phyloP scores from a whole-genome alignment of 1,140 invertebrate genomes.

The Papilio machaon region DNA sequence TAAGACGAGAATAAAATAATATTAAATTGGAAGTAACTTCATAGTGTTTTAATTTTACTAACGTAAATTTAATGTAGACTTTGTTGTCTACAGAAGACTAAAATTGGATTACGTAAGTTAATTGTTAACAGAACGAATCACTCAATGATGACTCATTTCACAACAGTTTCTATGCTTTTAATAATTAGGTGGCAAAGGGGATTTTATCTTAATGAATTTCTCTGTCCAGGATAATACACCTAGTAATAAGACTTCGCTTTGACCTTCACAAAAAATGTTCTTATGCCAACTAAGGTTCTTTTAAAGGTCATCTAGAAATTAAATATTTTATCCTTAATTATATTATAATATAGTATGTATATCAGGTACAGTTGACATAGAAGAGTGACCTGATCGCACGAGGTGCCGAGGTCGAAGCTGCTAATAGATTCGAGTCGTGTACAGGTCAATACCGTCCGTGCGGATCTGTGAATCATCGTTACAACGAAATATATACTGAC shows the following conservation, averaged over 20 bases:
- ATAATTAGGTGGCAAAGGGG: too few species aligned
- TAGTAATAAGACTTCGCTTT: background rate
- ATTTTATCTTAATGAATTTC: background rate
- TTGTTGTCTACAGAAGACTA: too few species aligned
- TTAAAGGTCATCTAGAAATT: background rate
- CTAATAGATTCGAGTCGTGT: constrained; percentile 41
- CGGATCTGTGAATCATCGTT: background rate
- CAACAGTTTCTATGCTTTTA: too few species aligned
- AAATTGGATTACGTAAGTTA: too few species aligned
- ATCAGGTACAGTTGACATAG: constrained; percentile 29
- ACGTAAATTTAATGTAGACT: too few species aligned
- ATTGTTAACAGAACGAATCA: too few species aligned
- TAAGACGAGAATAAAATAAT: background rate
- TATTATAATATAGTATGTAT: constrained; percentile 18
- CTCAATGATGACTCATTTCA: too few species aligned
- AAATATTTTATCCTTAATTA: background rate
- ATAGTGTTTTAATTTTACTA: background rate
- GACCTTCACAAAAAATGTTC: background rate
- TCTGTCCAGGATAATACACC: too few species aligned
- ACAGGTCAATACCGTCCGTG: constrained; percentile 41
- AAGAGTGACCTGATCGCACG: background rate
- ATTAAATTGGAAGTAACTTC: background rate
- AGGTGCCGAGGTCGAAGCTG: constrained; percentile 28
- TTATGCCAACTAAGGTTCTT: background rate
- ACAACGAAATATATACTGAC: constrained; percentile 4